These are phyloP conservation scores for Falco punctatus DNA, from an alignment of 2,113 vertebrate species.

Conservation along the genomic window DNA sequence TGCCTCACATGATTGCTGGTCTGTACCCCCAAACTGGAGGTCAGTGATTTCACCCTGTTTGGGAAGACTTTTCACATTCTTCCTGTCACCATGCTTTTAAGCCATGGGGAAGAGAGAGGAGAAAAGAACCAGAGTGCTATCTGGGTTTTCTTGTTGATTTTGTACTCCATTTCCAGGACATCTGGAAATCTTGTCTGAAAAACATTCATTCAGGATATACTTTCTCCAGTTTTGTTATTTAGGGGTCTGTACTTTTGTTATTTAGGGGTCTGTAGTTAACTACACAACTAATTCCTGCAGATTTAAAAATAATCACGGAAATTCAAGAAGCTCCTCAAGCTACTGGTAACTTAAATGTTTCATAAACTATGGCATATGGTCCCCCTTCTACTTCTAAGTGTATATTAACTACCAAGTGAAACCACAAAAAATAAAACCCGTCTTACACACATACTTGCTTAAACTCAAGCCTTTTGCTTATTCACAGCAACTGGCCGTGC, in stretches of 20 bases:
- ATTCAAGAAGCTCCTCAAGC: neutral
- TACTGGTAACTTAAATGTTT: neutral
- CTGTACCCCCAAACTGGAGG: neutral
- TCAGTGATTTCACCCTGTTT: neutral
- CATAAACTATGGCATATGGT: neutral
- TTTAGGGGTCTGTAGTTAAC: neutral
- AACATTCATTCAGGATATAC: neutral
- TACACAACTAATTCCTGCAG: neutral
- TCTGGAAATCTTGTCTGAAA: neutral
- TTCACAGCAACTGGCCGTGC: neutral
- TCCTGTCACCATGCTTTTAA: neutral
- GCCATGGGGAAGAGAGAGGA: neutral
- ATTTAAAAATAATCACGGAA: neutral
- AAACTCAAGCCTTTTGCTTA: neutral
- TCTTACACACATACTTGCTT: neutral
- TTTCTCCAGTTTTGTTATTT: neutral
- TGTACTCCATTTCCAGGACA: neutral
- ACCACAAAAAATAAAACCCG: neutral
- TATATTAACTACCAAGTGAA: neutral
- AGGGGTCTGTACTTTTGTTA: neutral
- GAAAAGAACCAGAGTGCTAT: neutral
- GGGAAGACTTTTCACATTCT: neutral
- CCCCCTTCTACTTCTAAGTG: neutral
- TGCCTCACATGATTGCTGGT: neutral
- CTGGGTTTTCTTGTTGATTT: neutral